Base-by-base conservation (phyloP, 2,888 invertebrate species). In the Psylliodes chrysocephalus region DNA sequence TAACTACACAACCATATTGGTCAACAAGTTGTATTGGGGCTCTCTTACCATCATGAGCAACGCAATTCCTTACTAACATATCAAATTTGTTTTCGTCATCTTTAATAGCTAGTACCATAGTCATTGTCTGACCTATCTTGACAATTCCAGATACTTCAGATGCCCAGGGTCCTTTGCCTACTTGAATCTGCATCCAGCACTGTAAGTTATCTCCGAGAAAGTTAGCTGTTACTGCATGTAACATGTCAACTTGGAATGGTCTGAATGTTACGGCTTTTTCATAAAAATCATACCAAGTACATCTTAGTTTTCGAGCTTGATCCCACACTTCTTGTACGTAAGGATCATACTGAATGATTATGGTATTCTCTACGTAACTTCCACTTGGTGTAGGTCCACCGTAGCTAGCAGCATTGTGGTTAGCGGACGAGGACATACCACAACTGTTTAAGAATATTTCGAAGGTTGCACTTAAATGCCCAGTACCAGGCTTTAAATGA, bases 181-280 rank as follows among this genome's bases (percentile, higher is more conserved):
- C 95, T 84, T 96, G 96, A 75, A 96, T 96, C 83, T 96, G 96
- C 96, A 96, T 96, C 96, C 96, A 96, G 84, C 96, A 96, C 81
- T 96, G 95, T 75, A 96, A 85, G 84, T 96, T 96, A 83, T 96
- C 96, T 22, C 96, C 96, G 74, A 96, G 88, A 88, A 96, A 96
- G 86, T 96, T 96, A 51, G 96, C 96, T 0, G 95, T 95, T 46
- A 96, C 95, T 0, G 95, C 96, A 81, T 96, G 95, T 73, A 96
- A 82, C 94, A 95, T 96, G 81, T 96, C 96, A 33, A 96, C 96
- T 86, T 95, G 94, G 90, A 96, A 96, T 25, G 96, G 96, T 77
- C 95, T 86, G 86, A 96, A 96, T 38, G 95, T 95, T 60, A 96
- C 95, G 1, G 95, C 93, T 82, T 96, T 96, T 82, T 96, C 96